Evolutionary conservation across 2,113 vertebrate genomes (phyloP).

Genomic region (Cheilinus undulatus): DNA sequence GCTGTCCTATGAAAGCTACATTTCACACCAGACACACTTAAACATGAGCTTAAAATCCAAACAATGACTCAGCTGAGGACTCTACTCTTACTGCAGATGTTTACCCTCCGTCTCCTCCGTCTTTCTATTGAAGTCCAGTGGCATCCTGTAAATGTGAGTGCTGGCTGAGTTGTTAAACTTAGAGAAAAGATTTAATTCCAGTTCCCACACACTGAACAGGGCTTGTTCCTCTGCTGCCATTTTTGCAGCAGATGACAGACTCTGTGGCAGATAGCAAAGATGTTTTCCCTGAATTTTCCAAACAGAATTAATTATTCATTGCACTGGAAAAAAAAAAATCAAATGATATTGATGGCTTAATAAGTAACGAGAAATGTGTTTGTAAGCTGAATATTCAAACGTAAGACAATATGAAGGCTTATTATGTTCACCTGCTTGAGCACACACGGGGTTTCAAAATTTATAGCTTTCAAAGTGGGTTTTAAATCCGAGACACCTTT

Average conservation of each 20-base stretch:
- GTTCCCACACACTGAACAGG: neutral
- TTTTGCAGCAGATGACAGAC: conserved; percentile 19
- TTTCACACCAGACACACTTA: neutral
- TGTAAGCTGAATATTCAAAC: conserved; percentile 56
- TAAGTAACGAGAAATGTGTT: conserved; percentile 39
- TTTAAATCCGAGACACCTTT: conserved; percentile 74
- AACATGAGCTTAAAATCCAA: neutral
- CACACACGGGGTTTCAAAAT: conserved; percentile 61
- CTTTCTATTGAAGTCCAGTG: neutral
- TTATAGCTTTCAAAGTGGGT: conserved; percentile 69
- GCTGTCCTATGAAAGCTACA: neutral
- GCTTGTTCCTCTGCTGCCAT: conserved; percentile 2
- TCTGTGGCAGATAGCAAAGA: conserved; percentile 18
- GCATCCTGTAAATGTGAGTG: conserved; percentile 13
- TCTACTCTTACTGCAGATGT: too few species aligned
- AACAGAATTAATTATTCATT: conserved; percentile 59
- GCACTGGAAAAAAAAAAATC: conserved; percentile 21
- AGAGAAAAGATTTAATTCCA: conserved; percentile 14
- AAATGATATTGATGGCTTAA: conserved; percentile 39
- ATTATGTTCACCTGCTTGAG: conserved; percentile 7
- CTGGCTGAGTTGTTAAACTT: conserved; percentile 9
- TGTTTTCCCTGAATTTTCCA: conserved; percentile 41
- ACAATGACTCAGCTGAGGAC: conserved; percentile 22
- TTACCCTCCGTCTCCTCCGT: neutral
- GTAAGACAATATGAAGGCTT: conserved; percentile 36